Conservation (phyloP, 2,113 vertebrate genomes). For the Tyrannus savana region DNA sequence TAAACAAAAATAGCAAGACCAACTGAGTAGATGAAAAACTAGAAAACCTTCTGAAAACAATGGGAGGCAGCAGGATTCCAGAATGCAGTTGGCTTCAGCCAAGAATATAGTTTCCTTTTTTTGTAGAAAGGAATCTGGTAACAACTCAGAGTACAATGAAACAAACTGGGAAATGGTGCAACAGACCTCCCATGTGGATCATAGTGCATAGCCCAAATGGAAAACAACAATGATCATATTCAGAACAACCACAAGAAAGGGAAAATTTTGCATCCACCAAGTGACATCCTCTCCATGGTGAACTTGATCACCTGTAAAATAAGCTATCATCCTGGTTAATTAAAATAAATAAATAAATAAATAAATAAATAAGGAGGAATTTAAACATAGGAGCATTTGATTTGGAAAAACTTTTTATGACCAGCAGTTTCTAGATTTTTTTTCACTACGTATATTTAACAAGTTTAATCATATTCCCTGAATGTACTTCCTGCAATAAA, state of each 20-base stretch:
- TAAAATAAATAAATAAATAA: not conserved
- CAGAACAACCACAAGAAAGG: not conserved
- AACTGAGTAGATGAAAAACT: conserved; percentile 46
- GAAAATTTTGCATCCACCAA: not conserved
- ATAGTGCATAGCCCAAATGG: not conserved
- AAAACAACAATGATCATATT: not conserved
- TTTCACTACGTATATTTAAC: not conserved
- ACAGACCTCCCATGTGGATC: conserved; percentile 15
- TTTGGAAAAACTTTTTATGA: not conserved
- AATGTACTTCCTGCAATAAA: not conserved
- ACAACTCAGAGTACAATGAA: conserved; percentile 13
- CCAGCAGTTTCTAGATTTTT: not conserved
- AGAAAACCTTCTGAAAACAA: conserved; percentile 20
- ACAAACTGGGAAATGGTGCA: not conserved
- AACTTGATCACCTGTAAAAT: not conserved
- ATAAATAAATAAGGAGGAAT: not conserved
- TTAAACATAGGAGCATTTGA: not conserved
- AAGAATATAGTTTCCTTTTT: not conserved
- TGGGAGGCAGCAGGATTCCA: not conserved
- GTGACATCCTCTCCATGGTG: not conserved
- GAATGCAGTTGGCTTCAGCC: not conserved
- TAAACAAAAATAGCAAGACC: conserved; percentile 26
- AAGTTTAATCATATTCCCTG: not conserved
- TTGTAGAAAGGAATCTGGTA: conserved; percentile 2
- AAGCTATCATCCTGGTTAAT: not conserved